phyloP scores from a whole-genome alignment of 2,113 vertebrate species.

The Puffinus mauretanicus region DNA sequence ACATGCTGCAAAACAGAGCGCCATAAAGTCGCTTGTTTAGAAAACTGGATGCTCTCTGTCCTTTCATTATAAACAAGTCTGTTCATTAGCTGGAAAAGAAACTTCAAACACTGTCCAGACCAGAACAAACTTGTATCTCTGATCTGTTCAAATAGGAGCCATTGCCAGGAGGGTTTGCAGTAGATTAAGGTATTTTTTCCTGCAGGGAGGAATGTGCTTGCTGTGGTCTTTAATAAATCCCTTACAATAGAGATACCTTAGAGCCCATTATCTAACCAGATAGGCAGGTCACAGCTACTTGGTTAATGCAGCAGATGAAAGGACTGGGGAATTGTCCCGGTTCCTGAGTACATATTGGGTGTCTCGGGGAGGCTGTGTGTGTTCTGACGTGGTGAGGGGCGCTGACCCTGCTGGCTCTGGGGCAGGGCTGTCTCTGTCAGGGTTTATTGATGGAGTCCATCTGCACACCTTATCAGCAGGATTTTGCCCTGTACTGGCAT shows the following conservation, averaged over 20 bases:
- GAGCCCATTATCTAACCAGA: background rate
- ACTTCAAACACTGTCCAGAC: constrained; percentile 4
- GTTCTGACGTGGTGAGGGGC: background rate
- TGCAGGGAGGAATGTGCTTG: constrained; percentile 20
- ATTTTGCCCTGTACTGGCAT: background rate
- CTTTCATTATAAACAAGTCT: constrained; percentile 39
- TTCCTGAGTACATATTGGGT: constrained; percentile 31
- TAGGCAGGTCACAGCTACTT: constrained; percentile 32
- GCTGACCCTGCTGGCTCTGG: background rate
- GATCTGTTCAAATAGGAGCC: constrained; percentile 28
- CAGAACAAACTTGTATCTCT: constrained; percentile 44
- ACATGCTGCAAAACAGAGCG: background rate
- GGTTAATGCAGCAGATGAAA: background rate
- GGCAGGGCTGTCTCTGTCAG: constrained; percentile 30
- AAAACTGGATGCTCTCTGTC: constrained; percentile 9
- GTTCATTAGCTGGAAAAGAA: constrained; percentile 39
- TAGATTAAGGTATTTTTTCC: constrained; percentile 35
- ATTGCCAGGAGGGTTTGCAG: constrained; percentile 23
- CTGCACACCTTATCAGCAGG: constrained; percentile 25
- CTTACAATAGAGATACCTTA: constrained; percentile 8
- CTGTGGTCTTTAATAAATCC: constrained; percentile 20
- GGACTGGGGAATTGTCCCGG: background rate
- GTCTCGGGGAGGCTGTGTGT: background rate
- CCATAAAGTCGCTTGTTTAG: constrained; percentile 5
- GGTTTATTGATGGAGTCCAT: constrained; percentile 23